Conservation (phyloP, 2,888 invertebrate genomes). For the Drosophila merina region DNA sequence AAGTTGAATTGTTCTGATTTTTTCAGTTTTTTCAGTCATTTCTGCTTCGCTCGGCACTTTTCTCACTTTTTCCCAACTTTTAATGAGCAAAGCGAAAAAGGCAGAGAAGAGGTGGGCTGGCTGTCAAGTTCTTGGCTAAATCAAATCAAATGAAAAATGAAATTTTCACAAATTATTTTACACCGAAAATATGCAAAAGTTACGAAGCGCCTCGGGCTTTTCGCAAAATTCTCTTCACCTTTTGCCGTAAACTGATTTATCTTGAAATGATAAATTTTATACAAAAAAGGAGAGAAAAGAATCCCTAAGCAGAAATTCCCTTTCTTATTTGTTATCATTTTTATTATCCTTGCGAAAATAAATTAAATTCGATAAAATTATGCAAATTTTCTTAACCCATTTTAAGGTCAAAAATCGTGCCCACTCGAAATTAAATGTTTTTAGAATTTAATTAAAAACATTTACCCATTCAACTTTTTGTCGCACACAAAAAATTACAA, state of each 20-base stretch:
- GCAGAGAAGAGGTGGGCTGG: neutral
- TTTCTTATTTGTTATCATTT: neutral
- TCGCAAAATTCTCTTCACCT: neutral
- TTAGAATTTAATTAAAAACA: slow-evolving; percentile 41
- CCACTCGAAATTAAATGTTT: slow-evolving; percentile 34
- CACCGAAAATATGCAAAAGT: slow-evolving; percentile 30
- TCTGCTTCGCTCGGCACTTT: slow-evolving; percentile 18
- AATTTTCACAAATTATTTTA: slow-evolving; percentile 50
- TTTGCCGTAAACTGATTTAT: neutral
- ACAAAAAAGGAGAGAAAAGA: neutral
- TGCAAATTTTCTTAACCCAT: neutral
- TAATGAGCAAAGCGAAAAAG: slow-evolving; percentile 53
- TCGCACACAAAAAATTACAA: slow-evolving; percentile 9
- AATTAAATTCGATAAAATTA: slow-evolving; percentile 2
- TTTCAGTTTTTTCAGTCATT: slow-evolving; percentile 8
- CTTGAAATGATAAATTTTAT: neutral
- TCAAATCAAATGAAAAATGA: slow-evolving; percentile 54
- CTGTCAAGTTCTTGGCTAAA: slow-evolving; percentile 28
- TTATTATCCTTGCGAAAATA: neutral
- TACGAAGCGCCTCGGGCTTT: neutral
- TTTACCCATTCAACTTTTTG: slow-evolving; percentile 35
- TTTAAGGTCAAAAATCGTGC: neutral
- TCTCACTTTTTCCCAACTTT: slow-evolving; percentile 49
- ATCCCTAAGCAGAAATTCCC: neutral
- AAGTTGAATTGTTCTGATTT: slow-evolving; percentile 24